Conservation (phyloP, 2,797 vertebrate genomes). For the Paratrypauchen microcephalus region DNA sequence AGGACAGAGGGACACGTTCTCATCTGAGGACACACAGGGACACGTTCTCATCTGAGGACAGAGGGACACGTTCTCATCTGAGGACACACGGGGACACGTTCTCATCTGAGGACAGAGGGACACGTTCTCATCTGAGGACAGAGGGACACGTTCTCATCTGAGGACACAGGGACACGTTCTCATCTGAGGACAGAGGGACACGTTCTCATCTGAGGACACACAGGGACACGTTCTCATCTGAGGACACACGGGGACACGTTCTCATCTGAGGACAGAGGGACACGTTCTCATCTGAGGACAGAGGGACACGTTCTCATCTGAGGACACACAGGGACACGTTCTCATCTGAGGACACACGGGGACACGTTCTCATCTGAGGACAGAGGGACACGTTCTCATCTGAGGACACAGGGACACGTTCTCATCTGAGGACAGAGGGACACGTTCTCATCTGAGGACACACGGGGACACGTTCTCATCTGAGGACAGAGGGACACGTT, state of each 20-base stretch:
- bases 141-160: no score
- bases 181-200: slow-evolving; percentile 69
- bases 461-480: slow-evolving; percentile 87
- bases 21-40: no score
- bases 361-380: slow-evolving; percentile 83
- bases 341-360: slow-evolving; percentile 82
- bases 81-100: slow-evolving; percentile 87
- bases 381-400: no score
- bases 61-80: no score
- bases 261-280: slow-evolving; percentile 80
- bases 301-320: no score
- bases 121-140: slow-evolving; percentile 79
- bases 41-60: slow-evolving; percentile 79
- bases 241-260: slow-evolving; percentile 81
- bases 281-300: slow-evolving; percentile 79
- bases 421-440: slow-evolving; percentile 72
- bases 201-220: no score
- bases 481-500: slow-evolving; percentile 48
- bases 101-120: slow-evolving; percentile 80
- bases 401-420: slow-evolving; percentile 87
- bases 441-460: no score
- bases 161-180: slow-evolving; percentile 87
- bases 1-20: neutral
- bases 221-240: slow-evolving; percentile 85
- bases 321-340: slow-evolving; percentile 87